phyloP scores from a whole-genome alignment of 2,113 vertebrate genomes.

The Raja brachyura region DNA sequence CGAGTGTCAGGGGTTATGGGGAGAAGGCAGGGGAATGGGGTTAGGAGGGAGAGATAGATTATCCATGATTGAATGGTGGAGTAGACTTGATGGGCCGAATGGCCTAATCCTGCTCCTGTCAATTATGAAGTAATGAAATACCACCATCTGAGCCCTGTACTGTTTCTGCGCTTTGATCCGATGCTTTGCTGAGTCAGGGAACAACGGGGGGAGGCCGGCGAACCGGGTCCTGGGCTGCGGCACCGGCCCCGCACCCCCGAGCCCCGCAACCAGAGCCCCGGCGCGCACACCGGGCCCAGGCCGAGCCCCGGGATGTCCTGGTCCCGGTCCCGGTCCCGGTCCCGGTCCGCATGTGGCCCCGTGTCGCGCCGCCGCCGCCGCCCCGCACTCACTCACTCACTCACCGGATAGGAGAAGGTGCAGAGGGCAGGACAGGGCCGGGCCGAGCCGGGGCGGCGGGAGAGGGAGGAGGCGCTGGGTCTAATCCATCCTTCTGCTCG shows the following conservation, averaged over 20 bases:
- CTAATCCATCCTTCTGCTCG: constrained; percentile 29
- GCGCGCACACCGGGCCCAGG: not conserved
- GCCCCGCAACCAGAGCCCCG: too few relatives aligned
- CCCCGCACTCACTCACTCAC: not conserved
- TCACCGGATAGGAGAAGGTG: not conserved
- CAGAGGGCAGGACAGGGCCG: not conserved
- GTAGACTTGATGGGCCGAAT: too few relatives aligned
- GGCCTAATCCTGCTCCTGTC: too few relatives aligned
- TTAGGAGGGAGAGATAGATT: too few relatives aligned
- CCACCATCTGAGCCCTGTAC: too few relatives aligned
- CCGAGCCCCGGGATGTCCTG: not conserved
- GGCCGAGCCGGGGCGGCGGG: not conserved
- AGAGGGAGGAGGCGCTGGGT: constrained; percentile 12
- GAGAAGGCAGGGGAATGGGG: too few relatives aligned
- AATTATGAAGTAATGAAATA: too few relatives aligned
- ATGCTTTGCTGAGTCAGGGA: not conserved
- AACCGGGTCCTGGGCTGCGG: not conserved
- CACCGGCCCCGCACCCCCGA: not conserved
- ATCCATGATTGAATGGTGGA: too few relatives aligned
- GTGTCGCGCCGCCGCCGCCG: too few relatives aligned
- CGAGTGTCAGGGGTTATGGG: too few relatives aligned
- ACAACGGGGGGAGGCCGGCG: not conserved
- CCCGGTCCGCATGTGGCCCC: not conserved
- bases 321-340: too few relatives aligned
- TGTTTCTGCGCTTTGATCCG: too few relatives aligned